Evolutionary conservation across 2,888 invertebrate genomes (phyloP).

Genomic region (Watsonalla cultraria): DNA sequence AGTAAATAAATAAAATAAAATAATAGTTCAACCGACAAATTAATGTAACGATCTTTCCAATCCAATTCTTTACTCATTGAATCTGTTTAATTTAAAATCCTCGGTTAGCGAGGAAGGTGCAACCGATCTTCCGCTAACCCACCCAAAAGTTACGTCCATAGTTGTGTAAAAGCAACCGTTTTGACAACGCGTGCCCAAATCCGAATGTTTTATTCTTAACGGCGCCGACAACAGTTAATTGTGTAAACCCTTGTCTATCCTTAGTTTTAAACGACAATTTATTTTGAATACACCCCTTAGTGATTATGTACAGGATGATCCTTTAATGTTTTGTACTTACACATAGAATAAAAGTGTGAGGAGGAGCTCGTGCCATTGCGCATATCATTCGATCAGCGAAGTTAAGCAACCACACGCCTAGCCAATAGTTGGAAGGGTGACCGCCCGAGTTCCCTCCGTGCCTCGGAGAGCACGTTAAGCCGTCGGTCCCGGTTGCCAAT

Average conservation of each 20-base stretch:
- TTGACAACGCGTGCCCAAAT: slow-evolving; percentile 42
- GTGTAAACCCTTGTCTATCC: slow-evolving; percentile 71
- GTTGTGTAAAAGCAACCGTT: slow-evolving; percentile 28
- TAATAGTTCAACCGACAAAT: too few species aligned
- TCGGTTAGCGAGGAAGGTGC: slow-evolving; percentile 7
- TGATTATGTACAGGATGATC: slow-evolving; percentile 41
- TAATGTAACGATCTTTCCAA: too few species aligned
- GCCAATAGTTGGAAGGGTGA: too few species aligned
- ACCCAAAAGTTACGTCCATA: slow-evolving; percentile 34
- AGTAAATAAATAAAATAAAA: too few species aligned
- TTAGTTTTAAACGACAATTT: slow-evolving; percentile 70
- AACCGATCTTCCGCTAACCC: slow-evolving; percentile 21
- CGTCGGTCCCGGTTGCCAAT: too few species aligned
- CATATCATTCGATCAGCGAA: too few species aligned
- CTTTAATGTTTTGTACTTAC: slow-evolving; percentile 7
- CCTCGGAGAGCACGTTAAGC: too few species aligned
- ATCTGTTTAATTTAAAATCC: neutral
- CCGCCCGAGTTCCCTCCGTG: too few species aligned
- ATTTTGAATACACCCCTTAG: slow-evolving; percentile 51
- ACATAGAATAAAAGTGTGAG: slow-evolving; percentile 7
- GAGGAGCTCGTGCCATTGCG: too few species aligned
- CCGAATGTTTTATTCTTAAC: slow-evolving; percentile 72
- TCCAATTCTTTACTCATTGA: too few species aligned
- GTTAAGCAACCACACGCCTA: too few species aligned
- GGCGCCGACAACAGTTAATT: slow-evolving; percentile 61